Conservation (phyloP, 2,888 invertebrate species). For the Spodoptera picta region DNA sequence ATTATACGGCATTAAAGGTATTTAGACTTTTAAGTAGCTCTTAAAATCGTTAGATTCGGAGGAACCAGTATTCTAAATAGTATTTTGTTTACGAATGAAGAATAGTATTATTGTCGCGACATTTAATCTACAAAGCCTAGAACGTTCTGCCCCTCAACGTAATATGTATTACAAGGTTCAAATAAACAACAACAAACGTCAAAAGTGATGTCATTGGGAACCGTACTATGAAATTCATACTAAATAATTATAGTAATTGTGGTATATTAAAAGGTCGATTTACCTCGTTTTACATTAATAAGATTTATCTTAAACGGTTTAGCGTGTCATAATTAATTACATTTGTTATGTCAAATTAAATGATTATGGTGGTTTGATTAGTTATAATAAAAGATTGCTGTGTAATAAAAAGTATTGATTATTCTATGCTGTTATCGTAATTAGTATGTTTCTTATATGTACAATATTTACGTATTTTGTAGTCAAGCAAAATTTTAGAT, state of each 20-base stretch:
- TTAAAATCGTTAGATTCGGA: too few species aligned
- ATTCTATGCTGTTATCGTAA: too few species aligned
- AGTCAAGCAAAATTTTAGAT: too few species aligned
- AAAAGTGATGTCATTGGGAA: conserved; percentile 19
- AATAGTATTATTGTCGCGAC: too few species aligned
- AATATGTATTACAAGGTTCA: not conserved
- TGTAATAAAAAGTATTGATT: too few species aligned
- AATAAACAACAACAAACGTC: conserved; percentile 13
- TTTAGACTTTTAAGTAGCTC: too few species aligned
- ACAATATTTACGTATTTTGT: not conserved
- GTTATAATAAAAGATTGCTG: too few species aligned
- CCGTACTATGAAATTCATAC: conserved; percentile 12
- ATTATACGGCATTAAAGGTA: too few species aligned
- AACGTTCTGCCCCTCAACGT: not conserved
- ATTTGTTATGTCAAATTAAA: not conserved
- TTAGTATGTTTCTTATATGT: not conserved
- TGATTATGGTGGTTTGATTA: too few species aligned
- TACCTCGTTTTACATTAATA: conserved; percentile 17
- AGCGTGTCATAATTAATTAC: conserved; percentile 8
- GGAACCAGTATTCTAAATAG: too few species aligned
- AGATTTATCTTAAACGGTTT: conserved; percentile 1
- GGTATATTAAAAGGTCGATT: conserved; percentile 12
- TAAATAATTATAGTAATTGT: conserved; percentile 17
- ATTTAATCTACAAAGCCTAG: too few species aligned
- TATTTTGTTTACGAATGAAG: too few species aligned